These are phyloP conservation scores for Opisthocomus hoazin DNA, from an alignment of 2,113 vertebrate genomes.

Conservation along the genomic window DNA sequence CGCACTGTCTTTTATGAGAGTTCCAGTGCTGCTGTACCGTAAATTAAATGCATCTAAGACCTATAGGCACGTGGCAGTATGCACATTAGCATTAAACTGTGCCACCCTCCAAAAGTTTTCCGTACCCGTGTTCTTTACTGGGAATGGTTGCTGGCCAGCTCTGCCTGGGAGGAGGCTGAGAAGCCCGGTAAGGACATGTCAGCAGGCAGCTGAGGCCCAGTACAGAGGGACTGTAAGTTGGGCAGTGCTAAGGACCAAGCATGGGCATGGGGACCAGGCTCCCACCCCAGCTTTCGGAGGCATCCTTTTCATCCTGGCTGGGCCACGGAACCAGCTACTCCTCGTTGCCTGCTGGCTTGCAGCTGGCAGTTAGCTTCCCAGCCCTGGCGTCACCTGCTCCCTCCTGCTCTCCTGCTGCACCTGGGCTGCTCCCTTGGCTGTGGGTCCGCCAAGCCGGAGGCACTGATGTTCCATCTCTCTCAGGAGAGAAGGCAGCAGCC, in stretches of 20 bases:
- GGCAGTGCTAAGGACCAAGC: neutral
- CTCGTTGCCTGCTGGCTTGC: neutral
- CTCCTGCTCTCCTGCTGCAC: neutral
- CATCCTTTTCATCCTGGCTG: neutral
- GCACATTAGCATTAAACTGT: neutral
- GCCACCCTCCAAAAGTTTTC: neutral
- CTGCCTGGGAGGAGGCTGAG: neutral
- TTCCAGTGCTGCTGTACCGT: neutral
- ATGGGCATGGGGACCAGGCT: neutral
- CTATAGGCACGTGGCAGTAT: neutral
- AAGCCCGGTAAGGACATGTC: neutral
- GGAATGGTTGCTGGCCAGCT: neutral
- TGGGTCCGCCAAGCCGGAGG: neutral
- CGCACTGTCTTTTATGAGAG: accelerated
- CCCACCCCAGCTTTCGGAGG: accelerated
- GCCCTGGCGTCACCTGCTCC: neutral
- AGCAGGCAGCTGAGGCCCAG: neutral
- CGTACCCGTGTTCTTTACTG: neutral
- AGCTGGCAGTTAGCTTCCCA: neutral
- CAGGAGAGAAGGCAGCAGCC: neutral
- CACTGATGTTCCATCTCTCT: neutral
- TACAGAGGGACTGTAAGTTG: neutral
- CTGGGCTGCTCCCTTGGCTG: neutral
- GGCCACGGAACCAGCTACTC: neutral
- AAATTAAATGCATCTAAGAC: neutral